These are phyloP conservation scores for Tribolium madens DNA, from an alignment of 1,140 invertebrate genomes.

Conservation along the genomic window DNA sequence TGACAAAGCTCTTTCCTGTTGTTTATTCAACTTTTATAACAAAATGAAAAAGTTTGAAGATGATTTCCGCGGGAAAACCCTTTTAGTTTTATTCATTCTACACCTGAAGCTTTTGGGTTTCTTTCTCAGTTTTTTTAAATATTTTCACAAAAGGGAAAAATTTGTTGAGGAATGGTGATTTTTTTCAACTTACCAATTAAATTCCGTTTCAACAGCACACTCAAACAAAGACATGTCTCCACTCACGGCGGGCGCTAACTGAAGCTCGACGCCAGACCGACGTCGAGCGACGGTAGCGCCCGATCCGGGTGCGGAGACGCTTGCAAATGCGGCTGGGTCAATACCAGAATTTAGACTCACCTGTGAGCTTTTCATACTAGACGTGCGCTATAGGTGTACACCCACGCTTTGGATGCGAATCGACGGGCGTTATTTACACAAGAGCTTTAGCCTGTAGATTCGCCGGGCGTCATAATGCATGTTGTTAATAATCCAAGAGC, in stretches of 20 bases:
- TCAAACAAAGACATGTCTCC: conserved; percentile 63
- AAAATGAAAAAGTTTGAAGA: no score
- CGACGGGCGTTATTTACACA: neutral
- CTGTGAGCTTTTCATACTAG: conserved; percentile 48
- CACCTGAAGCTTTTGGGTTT: neutral
- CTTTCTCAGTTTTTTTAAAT: neutral
- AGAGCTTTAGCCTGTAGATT: neutral
- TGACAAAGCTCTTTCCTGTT: no score
- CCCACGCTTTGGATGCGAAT: conserved; percentile 20
- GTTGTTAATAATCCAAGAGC: conserved; percentile 11
- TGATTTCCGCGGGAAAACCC: neutral
- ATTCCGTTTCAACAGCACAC: conserved; percentile 56
- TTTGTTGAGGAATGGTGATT: neutral
- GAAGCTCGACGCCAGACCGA: conserved; percentile 59
- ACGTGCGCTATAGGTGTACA: conserved; percentile 50
- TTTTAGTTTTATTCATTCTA: neutral
- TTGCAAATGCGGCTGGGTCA: conserved; percentile 63
- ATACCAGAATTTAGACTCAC: conserved; percentile 56
- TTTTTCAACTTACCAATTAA: conserved; percentile 62
- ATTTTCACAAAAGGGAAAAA: no score
- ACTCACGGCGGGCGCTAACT: conserved; percentile 62
- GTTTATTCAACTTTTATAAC: no score
- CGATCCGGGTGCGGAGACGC: conserved; percentile 61
- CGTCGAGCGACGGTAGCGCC: conserved; percentile 63
- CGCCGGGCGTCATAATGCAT: conserved; percentile 9